Base-by-base conservation (phyloP, 2,888 invertebrate species). In the Nineta flava region DNA sequence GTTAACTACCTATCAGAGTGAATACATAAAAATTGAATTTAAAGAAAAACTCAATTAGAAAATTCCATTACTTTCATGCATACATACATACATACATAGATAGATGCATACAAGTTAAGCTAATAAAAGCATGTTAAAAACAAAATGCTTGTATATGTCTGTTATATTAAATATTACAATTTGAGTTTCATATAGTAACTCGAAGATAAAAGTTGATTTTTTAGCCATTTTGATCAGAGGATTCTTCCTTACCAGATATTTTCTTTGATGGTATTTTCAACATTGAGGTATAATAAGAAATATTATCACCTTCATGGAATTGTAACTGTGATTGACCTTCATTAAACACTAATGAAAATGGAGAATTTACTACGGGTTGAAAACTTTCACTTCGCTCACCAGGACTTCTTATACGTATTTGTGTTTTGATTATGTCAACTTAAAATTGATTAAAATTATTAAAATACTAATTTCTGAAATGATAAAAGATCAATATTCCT, bases 351-450 rank as follows among this genome's bases (percentile, higher is more conserved):
- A 87, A 60, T 46, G 71, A 72, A 59, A 75, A 83, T 1, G 79
- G 76, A 10, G 83, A 78, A 5, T 80, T 75, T 0, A 80, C 78
- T 57, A 73, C 71, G 0, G 86, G 86, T 35, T 75, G 71, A 59
- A 70, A 86, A 38, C 66, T 65, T 62, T 81, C 81, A 52, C 74
- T 75, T 15, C 66, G 65, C 35, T 75, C 75, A 47, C 69, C 68
- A n/a, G 61, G 51, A 58, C 65, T 65, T 12, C 79, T 74, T 7
- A 74, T 57, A 43, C 65, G 65, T 48, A 81, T 74, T 62, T 76
- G 79, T 6, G 84, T 79, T 50, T 78, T 78, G 15, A 79, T 70
- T 16, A 87, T 69, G 65, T 85, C 81, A 40, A 87, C 82, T 75
- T 69, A 58, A 67, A 65, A 41, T 16, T 2, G 12, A 5, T 38